A percentile compares a stretch with the other conserved stretches of the same genome.
These are phyloP conservation scores for Melangyna quadrimaculata DNA, from an alignment of 2,888 invertebrate genomes.

Conservation along the genomic window DNA sequence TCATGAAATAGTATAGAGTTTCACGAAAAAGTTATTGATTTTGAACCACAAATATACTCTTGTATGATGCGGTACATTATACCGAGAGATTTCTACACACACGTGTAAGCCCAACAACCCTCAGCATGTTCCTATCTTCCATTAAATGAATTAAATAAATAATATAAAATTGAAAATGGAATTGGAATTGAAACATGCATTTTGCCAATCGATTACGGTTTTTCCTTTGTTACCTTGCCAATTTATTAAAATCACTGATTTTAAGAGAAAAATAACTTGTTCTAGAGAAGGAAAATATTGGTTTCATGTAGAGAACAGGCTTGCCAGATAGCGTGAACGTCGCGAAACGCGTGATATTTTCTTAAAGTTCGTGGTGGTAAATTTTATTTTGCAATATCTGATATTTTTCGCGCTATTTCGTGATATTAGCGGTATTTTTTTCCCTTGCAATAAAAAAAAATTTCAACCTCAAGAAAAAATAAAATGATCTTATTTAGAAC, in stretches of 20 bases:
- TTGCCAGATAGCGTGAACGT: too few relatives aligned
- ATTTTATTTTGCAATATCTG: too few relatives aligned
- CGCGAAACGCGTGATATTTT: too few relatives aligned
- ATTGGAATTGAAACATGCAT: not conserved
- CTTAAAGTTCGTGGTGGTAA: too few relatives aligned
- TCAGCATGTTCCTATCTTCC: not conserved
- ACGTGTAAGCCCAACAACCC: not conserved
- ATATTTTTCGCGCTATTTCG: too few relatives aligned
- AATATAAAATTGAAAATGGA: not conserved
- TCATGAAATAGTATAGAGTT: constrained; percentile 53
- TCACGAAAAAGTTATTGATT: constrained; percentile 55
- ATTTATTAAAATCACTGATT: not conserved
- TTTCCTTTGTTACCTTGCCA: not conserved
- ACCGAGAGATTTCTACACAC: not conserved
- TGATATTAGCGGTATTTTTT: too few relatives aligned
- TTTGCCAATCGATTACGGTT: not conserved
- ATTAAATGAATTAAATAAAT: not conserved
- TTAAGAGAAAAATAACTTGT: not conserved
- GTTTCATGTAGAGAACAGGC: not conserved
- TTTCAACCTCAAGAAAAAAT: too few relatives aligned
- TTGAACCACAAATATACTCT: not conserved
- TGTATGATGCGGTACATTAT: not conserved
- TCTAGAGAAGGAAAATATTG: not conserved
- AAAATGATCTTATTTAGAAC: too few relatives aligned
- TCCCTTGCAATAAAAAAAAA: too few relatives aligned